Evolutionary conservation across 2,888 invertebrate genomes (phyloP), one percentile per base, ranked within the genome.

Genomic region (Coremacera marginata): DNA sequence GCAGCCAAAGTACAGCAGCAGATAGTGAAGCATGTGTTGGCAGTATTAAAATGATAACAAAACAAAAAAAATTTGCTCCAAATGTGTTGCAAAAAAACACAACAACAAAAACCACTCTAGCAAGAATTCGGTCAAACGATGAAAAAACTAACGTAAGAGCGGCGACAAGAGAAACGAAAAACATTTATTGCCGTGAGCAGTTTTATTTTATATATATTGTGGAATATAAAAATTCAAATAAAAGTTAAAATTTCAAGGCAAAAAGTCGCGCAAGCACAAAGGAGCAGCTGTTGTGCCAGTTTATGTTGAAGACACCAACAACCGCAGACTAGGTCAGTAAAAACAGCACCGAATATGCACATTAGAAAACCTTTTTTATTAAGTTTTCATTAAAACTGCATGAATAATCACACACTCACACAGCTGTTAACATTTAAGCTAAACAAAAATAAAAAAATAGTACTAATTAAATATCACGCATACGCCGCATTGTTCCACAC

Each of bases 171-270:
- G n/a, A 34, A 11, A 5, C 1, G 8, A 37, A 37, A 37, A 19
- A 19, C 31, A 25, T 65, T 65, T 65, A 37, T 65, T 65, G 31
- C 63, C n/a, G 34, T 34, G n/a, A 63, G 63, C 31, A n/a, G 31
- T 63, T 63, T 34, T 31, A 31, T n/a, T 34, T 8, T n/a, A 65
- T 63, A 31, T 11, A 65, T 31, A 37, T 34, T 7, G n/a, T 31
- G 27, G 27, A 63, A 31, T 16, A 7, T 37, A 14, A n/a, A 37
- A 65, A 27, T 37, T 60, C 19, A 22, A 3, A 37, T 65, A 65
- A 37, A 65, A 65, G 34, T 34, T 9, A 16, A 65, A 31, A 34
- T 65, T 65, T 65, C 63, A 65, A 65, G 63, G 63, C 63, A n/a
- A 27, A 65, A 65, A 27, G 31, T 65, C 37, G 27, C n/a, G 22